Conservation (phyloP, 2,888 invertebrate genomes). For the Dysmachus trigonus region DNA sequence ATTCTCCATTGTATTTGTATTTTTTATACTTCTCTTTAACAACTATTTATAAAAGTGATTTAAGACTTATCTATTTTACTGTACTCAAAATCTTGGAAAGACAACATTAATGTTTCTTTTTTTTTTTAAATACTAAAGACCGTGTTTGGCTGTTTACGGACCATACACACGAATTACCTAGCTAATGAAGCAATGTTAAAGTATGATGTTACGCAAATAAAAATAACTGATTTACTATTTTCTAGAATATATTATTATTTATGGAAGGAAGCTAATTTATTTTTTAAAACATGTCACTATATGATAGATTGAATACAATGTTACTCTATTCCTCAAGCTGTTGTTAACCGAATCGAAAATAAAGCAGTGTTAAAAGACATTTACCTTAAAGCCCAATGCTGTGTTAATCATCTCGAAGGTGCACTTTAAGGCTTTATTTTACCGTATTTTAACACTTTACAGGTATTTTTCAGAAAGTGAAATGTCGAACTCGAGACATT, state of each 20-base stretch:
- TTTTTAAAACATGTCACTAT: constrained; percentile 9
- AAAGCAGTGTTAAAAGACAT: constrained; percentile 17
- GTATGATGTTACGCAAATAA: constrained; percentile 4
- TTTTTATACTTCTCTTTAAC: constrained; percentile 23
- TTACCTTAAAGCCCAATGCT: neutral
- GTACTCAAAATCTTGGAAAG: neutral
- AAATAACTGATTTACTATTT: constrained; percentile 1
- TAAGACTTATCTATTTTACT: constrained; percentile 14
- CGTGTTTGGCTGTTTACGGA: neutral
- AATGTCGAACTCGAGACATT: too few species aligned
- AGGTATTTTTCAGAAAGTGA: too few species aligned
- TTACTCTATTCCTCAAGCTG: constrained; percentile 7
- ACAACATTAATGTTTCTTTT: neutral
- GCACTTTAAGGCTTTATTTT: neutral
- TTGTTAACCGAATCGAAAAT: constrained; percentile 17
- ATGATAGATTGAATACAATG: constrained; percentile 1
- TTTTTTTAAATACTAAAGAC: neutral
- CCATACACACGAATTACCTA: neutral
- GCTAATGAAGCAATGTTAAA: constrained; percentile 15
- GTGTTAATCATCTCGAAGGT: neutral
- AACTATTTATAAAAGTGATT: constrained; percentile 23
- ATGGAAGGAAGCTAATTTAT: constrained; percentile 8
- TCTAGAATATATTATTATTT: constrained; percentile 9
- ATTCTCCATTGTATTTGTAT: constrained; percentile 16
- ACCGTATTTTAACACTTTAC: neutral